These are phyloP conservation scores for Eulemur rufifrons DNA, from an alignment of 2,113 vertebrate species.

Conservation along the genomic window DNA sequence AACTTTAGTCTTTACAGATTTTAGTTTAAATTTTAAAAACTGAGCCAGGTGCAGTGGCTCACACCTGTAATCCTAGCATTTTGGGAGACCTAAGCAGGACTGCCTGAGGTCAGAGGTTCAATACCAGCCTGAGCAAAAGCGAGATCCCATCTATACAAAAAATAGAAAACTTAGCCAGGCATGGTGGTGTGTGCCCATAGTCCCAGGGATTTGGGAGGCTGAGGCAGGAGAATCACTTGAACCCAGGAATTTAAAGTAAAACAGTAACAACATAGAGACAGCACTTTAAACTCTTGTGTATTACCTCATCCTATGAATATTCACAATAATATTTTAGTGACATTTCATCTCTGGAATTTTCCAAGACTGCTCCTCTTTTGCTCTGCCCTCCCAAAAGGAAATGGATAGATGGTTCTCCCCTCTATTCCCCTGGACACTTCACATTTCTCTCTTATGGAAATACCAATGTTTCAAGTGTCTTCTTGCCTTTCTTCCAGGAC, in stretches of 20 bases:
- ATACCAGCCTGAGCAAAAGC: too few relatives aligned
- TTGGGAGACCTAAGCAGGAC: too few relatives aligned
- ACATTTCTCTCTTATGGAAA: conserved; percentile 1
- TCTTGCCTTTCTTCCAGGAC: neutral
- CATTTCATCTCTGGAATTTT: neutral
- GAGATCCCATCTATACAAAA: too few relatives aligned
- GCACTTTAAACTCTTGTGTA: neutral
- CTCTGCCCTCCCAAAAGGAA: neutral
- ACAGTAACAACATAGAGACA: neutral
- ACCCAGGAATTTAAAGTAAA: neutral
- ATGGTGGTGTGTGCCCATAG: too few relatives aligned
- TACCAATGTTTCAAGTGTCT: neutral
- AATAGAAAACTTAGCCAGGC: too few relatives aligned
- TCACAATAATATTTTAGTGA: neutral
- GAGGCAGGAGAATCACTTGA: too few relatives aligned
- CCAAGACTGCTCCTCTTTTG: neutral
- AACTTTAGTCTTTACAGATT: conserved; percentile 20
- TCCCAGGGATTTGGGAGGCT: too few relatives aligned
- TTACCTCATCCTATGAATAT: neutral
- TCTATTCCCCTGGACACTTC: neutral
- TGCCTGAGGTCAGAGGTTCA: too few relatives aligned
- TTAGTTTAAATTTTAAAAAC: conserved; percentile 45
- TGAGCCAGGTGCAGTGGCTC: neutral
- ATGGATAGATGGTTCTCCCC: neutral
- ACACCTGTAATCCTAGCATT: neutral